Conservation (phyloP, 1,140 invertebrate species). For the Linepithema humile region DNA sequence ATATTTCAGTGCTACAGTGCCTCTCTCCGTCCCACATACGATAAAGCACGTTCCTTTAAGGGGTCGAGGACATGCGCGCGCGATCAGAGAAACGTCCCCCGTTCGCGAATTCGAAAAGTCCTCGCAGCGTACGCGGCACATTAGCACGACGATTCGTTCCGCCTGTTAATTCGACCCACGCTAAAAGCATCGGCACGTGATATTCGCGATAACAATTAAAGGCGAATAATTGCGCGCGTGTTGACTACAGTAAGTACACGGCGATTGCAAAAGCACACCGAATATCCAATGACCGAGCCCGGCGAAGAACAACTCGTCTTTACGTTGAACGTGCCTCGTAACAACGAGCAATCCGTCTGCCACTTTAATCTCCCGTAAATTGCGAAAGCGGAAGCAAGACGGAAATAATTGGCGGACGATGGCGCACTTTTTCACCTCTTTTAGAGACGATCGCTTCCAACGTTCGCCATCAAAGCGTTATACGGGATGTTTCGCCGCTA, state of each 20-base stretch:
- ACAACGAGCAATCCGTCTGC: neutral
- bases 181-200: neutral
- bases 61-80: neutral
- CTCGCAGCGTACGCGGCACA: neutral
- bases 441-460: neutral
- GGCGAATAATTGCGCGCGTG: neutral
- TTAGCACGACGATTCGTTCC: neutral
- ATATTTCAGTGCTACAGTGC: neutral
- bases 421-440: constrained; percentile 3
- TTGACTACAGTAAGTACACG: neutral
- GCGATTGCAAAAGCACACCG: neutral
- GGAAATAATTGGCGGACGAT: constrained; percentile 25
- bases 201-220: constrained; percentile 39
- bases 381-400: constrained; percentile 12
- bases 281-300: neutral
- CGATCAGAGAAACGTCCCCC: neutral
- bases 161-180: constrained; percentile 1
- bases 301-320: constrained; percentile 5
- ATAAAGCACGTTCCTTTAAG: constrained; percentile 25
- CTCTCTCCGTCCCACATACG: neutral
- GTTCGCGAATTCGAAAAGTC: neutral
- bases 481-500: neutral
- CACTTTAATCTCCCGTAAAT: constrained; percentile 40
- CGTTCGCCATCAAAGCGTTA: neutral
- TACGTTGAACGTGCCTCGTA: neutral